A percentile compares a stretch with the other conserved stretches of the same genome.
These are phyloP conservation scores for Haemorhous mexicanus DNA, from an alignment of 2,113 vertebrate species.

Conservation along the genomic window DNA sequence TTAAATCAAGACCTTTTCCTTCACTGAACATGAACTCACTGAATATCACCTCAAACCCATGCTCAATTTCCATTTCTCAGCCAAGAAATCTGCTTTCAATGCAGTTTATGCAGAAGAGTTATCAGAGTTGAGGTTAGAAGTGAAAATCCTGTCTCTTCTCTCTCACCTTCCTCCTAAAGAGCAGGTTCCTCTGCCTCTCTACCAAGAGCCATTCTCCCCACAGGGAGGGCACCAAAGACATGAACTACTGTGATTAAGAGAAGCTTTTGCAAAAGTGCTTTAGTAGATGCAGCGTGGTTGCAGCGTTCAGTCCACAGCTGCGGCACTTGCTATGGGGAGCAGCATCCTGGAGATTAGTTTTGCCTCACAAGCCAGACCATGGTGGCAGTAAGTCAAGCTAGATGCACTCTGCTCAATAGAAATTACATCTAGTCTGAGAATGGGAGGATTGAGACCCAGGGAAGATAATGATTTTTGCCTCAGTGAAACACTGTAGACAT, in stretches of 20 bases:
- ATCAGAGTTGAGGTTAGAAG: not conserved
- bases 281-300: not conserved
- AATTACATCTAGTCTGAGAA: not conserved
- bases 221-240: not conserved
- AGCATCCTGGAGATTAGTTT: not conserved
- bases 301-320: not conserved
- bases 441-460: not conserved
- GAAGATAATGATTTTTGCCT: constrained; percentile 28
- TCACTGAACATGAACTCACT: not conserved
- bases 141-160: not conserved
- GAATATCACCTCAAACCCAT: not conserved
- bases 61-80: not conserved
- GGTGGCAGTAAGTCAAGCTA: not conserved
- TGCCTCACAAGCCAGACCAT: not conserved
- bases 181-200: not conserved
- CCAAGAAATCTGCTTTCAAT: not conserved
- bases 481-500: not conserved
- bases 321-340: not conserved
- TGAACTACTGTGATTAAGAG: accelerated
- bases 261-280: not conserved
- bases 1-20: not conserved
- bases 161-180: not conserved
- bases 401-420: not conserved
- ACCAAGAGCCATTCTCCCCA: not conserved
- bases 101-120: not conserved